Conservation (phyloP, 2,797 vertebrate genomes). For the Chelmon rostratus region DNA sequence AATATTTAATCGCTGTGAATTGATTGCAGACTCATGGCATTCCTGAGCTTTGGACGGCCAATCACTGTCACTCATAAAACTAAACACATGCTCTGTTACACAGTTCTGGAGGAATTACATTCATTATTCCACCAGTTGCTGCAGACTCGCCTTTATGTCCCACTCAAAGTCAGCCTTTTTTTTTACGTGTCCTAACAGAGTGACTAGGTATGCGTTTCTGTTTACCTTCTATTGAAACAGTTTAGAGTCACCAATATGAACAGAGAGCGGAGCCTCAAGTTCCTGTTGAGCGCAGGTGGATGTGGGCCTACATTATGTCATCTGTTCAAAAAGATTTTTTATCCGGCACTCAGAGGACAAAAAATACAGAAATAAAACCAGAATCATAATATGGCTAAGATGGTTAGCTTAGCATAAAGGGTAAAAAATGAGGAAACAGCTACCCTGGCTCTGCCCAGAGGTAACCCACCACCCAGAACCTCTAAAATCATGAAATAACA, state of each 20-base stretch:
- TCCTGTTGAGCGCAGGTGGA: not conserved
- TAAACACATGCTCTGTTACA: conserved; percentile 38
- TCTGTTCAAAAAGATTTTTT: not conserved
- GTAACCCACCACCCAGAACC: no score
- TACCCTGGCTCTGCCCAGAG: not conserved
- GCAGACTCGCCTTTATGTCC: conserved; percentile 22
- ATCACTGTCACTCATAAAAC: conserved; percentile 57
- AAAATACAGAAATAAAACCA: no score
- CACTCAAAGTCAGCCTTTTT: conserved; percentile 36
- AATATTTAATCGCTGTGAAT: conserved; percentile 74
- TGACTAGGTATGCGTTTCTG: not conserved
- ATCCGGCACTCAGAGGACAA: not conserved
- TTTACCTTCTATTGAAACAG: conserved; percentile 34
- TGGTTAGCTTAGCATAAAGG: no score
- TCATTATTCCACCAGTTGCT: conserved; percentile 27
- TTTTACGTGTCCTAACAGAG: conserved; percentile 37
- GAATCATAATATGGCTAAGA: no score
- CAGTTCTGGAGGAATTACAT: conserved; percentile 28
- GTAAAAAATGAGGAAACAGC: not conserved
- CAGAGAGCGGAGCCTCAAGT: not conserved
- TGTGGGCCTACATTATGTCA: not conserved
- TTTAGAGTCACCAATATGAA: conserved; percentile 3
- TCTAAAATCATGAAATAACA: no score
- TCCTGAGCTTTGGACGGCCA: conserved; percentile 41
- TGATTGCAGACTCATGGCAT: conserved; percentile 59